Conservation (phyloP, 1,140 invertebrate genomes). For the Leptonema lineaticorne region DNA sequence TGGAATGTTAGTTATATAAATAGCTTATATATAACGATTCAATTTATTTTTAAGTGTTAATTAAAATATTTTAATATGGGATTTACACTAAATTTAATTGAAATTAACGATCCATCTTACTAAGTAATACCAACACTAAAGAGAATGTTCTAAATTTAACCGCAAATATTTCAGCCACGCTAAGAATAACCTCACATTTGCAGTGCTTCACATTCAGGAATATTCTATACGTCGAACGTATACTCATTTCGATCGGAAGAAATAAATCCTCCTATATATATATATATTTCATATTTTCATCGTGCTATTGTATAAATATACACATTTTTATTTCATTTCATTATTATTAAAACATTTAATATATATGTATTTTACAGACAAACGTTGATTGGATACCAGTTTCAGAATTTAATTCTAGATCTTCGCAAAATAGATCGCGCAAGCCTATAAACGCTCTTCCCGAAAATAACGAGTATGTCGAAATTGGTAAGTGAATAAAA, state of each 20-base stretch:
- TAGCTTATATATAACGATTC: too few species aligned
- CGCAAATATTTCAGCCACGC: neutral
- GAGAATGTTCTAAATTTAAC: conserved; percentile 12
- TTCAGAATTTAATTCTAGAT: conserved; percentile 54
- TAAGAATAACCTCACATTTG: conserved; percentile 12
- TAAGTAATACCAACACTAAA: neutral
- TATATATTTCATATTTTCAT: neutral
- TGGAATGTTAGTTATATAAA: too few species aligned
- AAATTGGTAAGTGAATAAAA: conserved; percentile 36
- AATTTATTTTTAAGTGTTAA: too few species aligned
- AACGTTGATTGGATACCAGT: conserved; percentile 56
- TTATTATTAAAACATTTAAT: neutral
- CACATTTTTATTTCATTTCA: neutral
- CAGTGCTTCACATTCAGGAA: neutral
- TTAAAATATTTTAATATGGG: too few species aligned
- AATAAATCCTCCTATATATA: too few species aligned
- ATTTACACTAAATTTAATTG: too few species aligned
- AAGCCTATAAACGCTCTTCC: conserved; percentile 54
- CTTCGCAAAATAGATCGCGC: conserved; percentile 52
- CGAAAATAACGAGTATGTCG: conserved; percentile 47
- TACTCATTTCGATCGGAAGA: too few species aligned
- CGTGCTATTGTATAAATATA: neutral
- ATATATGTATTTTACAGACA: conserved; percentile 44
- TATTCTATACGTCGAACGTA: neutral
- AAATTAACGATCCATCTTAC: too few species aligned